Conservation (phyloP, 2,888 invertebrate genomes). For the Ectemnius lituratus region DNA sequence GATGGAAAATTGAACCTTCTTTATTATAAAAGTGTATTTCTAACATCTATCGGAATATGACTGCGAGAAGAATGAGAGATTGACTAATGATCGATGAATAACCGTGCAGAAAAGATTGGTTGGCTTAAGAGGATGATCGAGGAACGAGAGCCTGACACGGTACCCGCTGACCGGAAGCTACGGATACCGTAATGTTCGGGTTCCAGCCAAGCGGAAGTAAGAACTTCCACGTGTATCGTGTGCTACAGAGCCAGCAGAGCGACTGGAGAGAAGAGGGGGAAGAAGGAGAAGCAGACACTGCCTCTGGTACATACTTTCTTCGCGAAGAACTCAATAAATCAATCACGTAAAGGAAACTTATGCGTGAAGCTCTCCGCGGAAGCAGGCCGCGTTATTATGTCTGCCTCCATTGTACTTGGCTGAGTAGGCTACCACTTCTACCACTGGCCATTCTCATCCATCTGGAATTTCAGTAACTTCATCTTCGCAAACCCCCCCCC, state of each 20-base stretch:
- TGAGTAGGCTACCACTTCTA: no score
- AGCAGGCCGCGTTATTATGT: constrained; percentile 44
- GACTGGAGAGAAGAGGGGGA: constrained; percentile 22
- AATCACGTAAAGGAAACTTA: constrained; percentile 67
- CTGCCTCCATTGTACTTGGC: no score
- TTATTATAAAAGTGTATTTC: no score
- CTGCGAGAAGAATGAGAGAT: no score
- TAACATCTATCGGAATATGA: no score
- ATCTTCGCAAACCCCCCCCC: no score
- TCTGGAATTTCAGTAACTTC: no score
- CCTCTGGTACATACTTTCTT: constrained; percentile 61
- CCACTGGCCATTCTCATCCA: no score
- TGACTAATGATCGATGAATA: no score
- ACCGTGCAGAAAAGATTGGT: constrained; percentile 28
- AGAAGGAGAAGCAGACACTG: constrained; percentile 25
- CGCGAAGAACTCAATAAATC: constrained; percentile 62
- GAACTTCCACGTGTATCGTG: constrained; percentile 62
- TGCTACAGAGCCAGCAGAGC: constrained; percentile 49
- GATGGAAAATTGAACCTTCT: no score
- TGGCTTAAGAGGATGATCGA: constrained; percentile 37
- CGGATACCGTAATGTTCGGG: constrained; percentile 71
- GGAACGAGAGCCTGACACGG: constrained; percentile 29
- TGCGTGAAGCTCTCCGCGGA: constrained; percentile 54
- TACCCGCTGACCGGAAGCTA: constrained; percentile 67
- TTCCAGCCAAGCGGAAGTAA: constrained; percentile 68